These are phyloP conservation scores for Neotoxoptera formosana DNA, from an alignment of 1,140 invertebrate species.

Conservation along the genomic window DNA sequence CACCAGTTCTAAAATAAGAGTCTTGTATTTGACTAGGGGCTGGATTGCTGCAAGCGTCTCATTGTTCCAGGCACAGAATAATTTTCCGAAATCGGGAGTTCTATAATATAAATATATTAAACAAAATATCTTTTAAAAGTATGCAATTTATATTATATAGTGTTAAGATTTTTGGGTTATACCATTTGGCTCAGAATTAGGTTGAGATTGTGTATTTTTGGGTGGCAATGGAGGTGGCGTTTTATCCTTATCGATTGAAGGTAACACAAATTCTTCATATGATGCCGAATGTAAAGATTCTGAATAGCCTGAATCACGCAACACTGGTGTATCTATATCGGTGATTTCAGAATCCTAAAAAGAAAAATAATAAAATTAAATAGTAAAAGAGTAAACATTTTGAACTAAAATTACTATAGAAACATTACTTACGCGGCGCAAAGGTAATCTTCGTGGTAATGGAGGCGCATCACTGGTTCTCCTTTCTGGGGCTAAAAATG, in stretches of 20 bases:
- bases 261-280: slow-evolving; percentile 55
- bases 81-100: slow-evolving; percentile 23
- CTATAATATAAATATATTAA: not conserved
- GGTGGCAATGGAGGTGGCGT: slow-evolving; percentile 37
- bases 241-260: slow-evolving; percentile 22
- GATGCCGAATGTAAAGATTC: slow-evolving; percentile 48
- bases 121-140: not conserved
- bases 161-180: not conserved
- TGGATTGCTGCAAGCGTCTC: slow-evolving; percentile 35
- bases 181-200: slow-evolving; percentile 38
- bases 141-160: not conserved
- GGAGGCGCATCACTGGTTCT: slow-evolving; percentile 67
- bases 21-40: slow-evolving; percentile 53
- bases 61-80: slow-evolving; percentile 48
- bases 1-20: slow-evolving; percentile 39
- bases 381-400: not conserved
- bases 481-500: not conserved
- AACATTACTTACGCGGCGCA: slow-evolving; percentile 51
- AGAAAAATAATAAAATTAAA: not conserved
- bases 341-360: slow-evolving; percentile 51
- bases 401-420: not conserved
- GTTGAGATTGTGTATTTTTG: slow-evolving; percentile 25
- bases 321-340: slow-evolving; percentile 11
- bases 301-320: slow-evolving; percentile 45
- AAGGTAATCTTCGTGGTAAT: slow-evolving; percentile 66